A percentile compares a stretch with the other conserved stretches of the same genome.
Evolutionary conservation across 2,113 vertebrate genomes (phyloP).

Genomic region (Chionis minor): DNA sequence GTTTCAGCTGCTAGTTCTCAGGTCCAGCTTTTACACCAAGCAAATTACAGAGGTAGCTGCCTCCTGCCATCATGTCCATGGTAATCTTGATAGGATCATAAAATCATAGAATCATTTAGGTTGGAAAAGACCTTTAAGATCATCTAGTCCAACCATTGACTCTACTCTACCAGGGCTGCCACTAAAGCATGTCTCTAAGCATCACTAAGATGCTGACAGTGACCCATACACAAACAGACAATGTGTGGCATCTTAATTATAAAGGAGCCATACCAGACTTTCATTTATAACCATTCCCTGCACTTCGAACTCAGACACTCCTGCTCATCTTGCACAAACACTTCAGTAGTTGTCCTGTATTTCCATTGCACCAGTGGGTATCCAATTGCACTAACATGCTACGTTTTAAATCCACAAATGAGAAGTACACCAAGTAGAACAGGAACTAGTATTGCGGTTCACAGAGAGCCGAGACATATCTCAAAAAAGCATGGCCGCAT

Average conservation of each 20-base stretch:
- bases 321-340: neutral
- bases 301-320: neutral
- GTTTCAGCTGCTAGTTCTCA: neutral
- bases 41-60: neutral
- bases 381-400: neutral
- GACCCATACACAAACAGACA: neutral
- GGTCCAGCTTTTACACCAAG: neutral
- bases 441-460: neutral
- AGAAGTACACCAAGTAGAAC: neutral
- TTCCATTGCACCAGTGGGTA: accelerated
- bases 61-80: neutral
- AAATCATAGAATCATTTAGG: too few relatives aligned
- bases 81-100: neutral
- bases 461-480: neutral
- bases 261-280: neutral
- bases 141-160: too few relatives aligned
- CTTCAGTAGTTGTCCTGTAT: neutral
- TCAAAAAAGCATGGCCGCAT: accelerated
- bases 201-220: neutral
- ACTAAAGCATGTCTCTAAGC: too few relatives aligned
- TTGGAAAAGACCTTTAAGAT: too few relatives aligned
- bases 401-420: neutral
- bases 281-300: neutral
- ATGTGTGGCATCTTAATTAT: neutral
- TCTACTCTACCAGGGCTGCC: too few relatives aligned